Conservation (phyloP, 2,888 invertebrate species). For the Drosophila buzzatii region DNA sequence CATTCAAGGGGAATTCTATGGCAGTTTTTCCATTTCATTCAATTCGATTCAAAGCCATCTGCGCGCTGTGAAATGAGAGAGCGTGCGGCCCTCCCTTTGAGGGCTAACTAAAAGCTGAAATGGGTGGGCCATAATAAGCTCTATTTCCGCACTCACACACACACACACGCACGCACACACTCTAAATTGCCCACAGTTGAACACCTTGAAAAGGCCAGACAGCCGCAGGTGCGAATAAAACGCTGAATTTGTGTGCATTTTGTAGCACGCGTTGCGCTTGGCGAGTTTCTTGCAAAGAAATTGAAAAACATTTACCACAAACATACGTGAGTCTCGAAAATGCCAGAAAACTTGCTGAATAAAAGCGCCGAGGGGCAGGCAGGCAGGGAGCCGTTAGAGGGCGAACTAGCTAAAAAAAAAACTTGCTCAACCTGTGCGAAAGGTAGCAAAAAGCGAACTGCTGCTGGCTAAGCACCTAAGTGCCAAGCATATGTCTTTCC, state of each 20-base stretch:
- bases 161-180: conserved; percentile 21
- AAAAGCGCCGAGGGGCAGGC: not conserved
- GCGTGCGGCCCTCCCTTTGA: conserved; percentile 54
- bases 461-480: conserved; percentile 69
- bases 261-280: conserved; percentile 55
- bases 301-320: conserved; percentile 80
- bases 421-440: conserved; percentile 42
- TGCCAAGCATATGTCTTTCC: conserved; percentile 74
- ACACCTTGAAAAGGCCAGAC: conserved; percentile 40
- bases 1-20: conserved; percentile 69
- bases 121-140: conserved; percentile 66
- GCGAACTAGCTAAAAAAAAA: not conserved
- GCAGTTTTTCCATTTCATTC: conserved; percentile 68
- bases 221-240: conserved; percentile 78
- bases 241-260: conserved; percentile 78
- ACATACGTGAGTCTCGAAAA: conserved; percentile 54
- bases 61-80: conserved; percentile 70
- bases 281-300: conserved; percentile 57
- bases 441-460: conserved; percentile 49
- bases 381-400: not conserved
- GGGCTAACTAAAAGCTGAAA: conserved; percentile 33
- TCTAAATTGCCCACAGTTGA: conserved; percentile 67
- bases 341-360: conserved; percentile 39
- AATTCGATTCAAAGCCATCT: conserved; percentile 67
- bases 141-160: conserved; percentile 65